phyloP scores from a whole-genome alignment of 2,888 invertebrate genomes.

The Nowickia ferox region DNA sequence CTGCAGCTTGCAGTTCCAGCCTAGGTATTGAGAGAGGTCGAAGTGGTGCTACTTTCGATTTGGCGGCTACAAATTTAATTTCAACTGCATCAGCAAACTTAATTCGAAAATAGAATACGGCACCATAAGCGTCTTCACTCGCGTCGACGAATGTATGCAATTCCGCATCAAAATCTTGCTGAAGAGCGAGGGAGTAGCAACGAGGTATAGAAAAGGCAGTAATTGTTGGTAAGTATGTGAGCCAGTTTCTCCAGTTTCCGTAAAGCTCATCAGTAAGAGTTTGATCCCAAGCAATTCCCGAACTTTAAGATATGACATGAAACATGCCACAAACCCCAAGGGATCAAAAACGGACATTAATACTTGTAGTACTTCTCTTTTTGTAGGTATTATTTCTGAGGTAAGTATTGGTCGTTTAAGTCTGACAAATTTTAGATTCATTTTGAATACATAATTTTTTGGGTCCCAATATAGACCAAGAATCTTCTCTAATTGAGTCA shows the following conservation, averaged over 20 bases:
- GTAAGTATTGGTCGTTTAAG: no score
- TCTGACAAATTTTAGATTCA: no score
- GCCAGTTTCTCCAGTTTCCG: no score
- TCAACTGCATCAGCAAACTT: not conserved
- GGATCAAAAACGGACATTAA: not conserved
- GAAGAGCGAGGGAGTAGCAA: no score
- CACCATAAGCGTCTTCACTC: conserved; percentile 39
- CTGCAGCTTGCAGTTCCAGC: conserved; percentile 38
- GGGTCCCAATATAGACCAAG: no score
- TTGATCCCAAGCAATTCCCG: not conserved
- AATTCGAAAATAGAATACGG: conserved; percentile 41
- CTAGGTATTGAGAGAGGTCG: conserved; percentile 39
- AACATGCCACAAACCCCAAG: not conserved
- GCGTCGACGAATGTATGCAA: conserved; percentile 45
- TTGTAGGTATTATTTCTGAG: not conserved
- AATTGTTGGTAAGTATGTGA: no score
- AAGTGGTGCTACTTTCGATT: conserved; percentile 37
- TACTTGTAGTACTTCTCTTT: not conserved
- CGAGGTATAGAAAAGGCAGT: no score
- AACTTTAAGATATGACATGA: not conserved
- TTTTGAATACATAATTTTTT: no score
- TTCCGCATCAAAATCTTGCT: no score
- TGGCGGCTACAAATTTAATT: conserved; percentile 23
- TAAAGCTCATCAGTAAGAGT: no score
- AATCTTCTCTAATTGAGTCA: no score